Base-by-base conservation (phyloP, 2,113 vertebrate genomes). In the Zeus faber region DNA sequence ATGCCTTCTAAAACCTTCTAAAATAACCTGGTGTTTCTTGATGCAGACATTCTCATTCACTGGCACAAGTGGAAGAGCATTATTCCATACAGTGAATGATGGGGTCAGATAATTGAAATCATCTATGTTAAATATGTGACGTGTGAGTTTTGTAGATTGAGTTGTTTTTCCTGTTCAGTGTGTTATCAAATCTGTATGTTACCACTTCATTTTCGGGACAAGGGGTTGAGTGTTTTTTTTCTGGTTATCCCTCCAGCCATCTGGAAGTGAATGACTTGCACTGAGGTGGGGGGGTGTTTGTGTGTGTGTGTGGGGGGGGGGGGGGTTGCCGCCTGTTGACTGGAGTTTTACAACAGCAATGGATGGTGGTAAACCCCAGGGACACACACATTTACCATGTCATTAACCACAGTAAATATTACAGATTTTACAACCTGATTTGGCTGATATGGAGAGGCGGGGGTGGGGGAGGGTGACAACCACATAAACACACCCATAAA, bases 351-450 rank as follows among this genome's bases (percentile, higher is more conserved):
- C 51, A 39, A 61, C 59, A 68, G 53, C 11, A 26, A 20, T 29
- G 59, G 35, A n/a, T n/a, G n/a, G 44, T 49, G 60, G 63, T 69
- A 67, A 66, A 79, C 79, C 59, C 64, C 54, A 26, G 58, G 49
- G 73, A 71, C 53, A 65, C 45, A 64, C 58, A 66, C 66, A 72
- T 82, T 72, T 80, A 77, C 65, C 74, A 75, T 76, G 43, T 61
- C 78, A 77, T 81, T 84, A 70, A 52, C 74, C 70, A 76, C 53
- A 49, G 56, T 68, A 65, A 77, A 76, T 55, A 71, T 61, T 14
- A 25, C 6, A 13, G 6, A 6, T 70, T 85, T 74, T 71, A 78
- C 54, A 50, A 22, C 29, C n/a, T n/a, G n/a, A n/a, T n/a, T n/a
- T n/a, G n/a, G n/a, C n/a, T n/a, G 4, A 24, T 4, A 51, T 13